Base-by-base conservation (phyloP, 2,888 invertebrate genomes). In the Drosophila phalerata region DNA sequence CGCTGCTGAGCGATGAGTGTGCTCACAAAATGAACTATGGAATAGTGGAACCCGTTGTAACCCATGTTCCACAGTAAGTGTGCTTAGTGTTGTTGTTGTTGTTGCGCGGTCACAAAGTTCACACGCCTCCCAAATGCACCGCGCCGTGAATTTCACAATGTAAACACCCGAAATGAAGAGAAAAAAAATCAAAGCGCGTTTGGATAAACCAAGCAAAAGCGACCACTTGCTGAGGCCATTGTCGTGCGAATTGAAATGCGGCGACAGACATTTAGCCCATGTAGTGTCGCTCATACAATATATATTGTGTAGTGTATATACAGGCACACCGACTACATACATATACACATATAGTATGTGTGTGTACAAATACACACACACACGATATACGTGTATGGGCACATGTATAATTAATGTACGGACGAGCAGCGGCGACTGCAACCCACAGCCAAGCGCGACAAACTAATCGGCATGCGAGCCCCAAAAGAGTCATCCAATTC, bases 241-340 rank as follows among this genome's bases (percentile, higher is more conserved):
- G 83, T 79, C 69, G 63, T 68, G 80, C 69, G 64, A 80, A 79
- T 77, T 73, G 71, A 80, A 79, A 70, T 79, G 79, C 79, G 79
- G 67, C 66, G 61, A 64, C 80, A 65, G 67, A 69, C 69, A 66
- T 80, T 61, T 72, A 75, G 57, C 84, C 86, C 88, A 83, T 73
- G 78, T 68, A 87, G 66, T 77, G 66, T 77, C 71, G 62, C 77
- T 69, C 63, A 70, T 60, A 80, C 63, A 64, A 43, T 40, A 43
- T 53, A 43, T 40, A 43, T 53, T 60, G 67, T 58, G 48, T 56
- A 60, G 48, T 56, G 56, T 63, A 53, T 45, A 57, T 48, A 62
- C 43, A 69, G 49, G 58, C 47, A 56, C 40, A 30, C 40, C 30
- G 30, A 55, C 57, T 48, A 30, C 56, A 48, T 34, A 25, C 34